A percentile compares a stretch with the other conserved stretches of the same genome.
These are phyloP conservation scores for Psix sp. DNA, from an alignment of 1,140 invertebrate species.

Conservation along the genomic window DNA sequence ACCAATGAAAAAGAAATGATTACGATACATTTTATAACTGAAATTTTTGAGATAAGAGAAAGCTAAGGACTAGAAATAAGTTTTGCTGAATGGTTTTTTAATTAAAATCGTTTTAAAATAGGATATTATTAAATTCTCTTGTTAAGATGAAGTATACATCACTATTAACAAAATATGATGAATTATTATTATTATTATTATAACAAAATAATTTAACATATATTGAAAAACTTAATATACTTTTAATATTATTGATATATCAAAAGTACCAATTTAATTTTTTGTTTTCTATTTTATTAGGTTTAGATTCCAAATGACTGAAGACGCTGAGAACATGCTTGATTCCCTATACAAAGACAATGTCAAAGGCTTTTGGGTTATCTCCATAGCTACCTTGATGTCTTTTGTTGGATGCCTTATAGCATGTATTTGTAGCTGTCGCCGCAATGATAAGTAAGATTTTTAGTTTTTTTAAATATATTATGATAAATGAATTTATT, in stretches of 20 bases:
- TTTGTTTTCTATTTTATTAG: not conserved
- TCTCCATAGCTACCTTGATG: conserved; percentile 68
- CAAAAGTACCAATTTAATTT: not conserved
- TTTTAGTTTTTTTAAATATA: conserved; percentile 11
- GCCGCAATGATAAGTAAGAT: conserved; percentile 71
- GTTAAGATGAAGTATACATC: too few relatives aligned
- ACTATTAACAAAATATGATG: too few relatives aligned
- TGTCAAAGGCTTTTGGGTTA: conserved; percentile 72
- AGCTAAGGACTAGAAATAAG: too few relatives aligned
- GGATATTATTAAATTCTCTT: too few relatives aligned
- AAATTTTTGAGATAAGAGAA: too few relatives aligned
- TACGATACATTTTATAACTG: too few relatives aligned
- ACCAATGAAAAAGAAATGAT: too few relatives aligned
- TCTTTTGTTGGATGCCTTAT: conserved; percentile 71
- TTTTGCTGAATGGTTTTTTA: too few relatives aligned
- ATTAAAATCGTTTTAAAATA: too few relatives aligned
- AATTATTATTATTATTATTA: too few relatives aligned
- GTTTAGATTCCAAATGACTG: conserved; percentile 6
- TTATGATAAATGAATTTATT: not conserved
- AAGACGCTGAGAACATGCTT: conserved; percentile 59
- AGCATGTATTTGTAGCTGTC: conserved; percentile 74
- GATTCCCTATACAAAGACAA: conserved; percentile 59
- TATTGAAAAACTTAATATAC: too few relatives aligned
- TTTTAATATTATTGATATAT: not conserved
- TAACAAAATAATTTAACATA: too few relatives aligned